Percentiles rank a stretch among this genome's conserved stretches.
These are phyloP conservation scores for Platyura marginata DNA, from an alignment of 1,140 invertebrate genomes.

Conservation along the genomic window DNA sequence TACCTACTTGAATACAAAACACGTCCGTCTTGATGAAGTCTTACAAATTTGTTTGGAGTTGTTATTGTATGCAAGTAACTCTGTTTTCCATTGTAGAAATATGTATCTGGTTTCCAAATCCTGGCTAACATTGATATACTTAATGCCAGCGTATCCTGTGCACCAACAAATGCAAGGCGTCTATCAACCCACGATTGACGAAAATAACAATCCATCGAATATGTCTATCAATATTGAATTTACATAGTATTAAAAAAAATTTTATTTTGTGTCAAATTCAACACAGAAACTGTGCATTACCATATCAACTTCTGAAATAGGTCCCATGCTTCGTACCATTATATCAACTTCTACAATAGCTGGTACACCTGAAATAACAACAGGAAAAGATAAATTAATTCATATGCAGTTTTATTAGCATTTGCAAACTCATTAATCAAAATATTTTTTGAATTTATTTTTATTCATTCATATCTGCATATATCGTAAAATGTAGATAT, in stretches of 20 bases:
- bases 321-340: conserved; percentile 74
- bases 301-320: conserved; percentile 77
- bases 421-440: too few relatives aligned
- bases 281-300: too few relatives aligned
- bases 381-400: conserved; percentile 1
- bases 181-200: conserved; percentile 60
- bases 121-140: conserved; percentile 56
- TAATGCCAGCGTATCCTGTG: conserved; percentile 42
- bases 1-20: too few relatives aligned
- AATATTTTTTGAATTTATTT: too few relatives aligned
- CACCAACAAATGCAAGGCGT: conserved; percentile 44
- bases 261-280: neutral
- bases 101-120: conserved; percentile 84
- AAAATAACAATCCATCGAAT: conserved; percentile 84
- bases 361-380: conserved; percentile 39
- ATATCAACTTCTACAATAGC: conserved; percentile 70
- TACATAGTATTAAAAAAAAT: conserved; percentile 13
- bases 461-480: too few relatives aligned
- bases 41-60: conserved; percentile 73
- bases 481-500: too few relatives aligned
- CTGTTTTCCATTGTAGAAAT: conserved; percentile 70
- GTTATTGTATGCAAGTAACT: conserved; percentile 79
- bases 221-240: too few relatives aligned
- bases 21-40: too few relatives aligned
- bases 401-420: too few relatives aligned